Base-by-base conservation (phyloP, 1,140 invertebrate genomes). In the Drosophila bifasciata region DNA sequence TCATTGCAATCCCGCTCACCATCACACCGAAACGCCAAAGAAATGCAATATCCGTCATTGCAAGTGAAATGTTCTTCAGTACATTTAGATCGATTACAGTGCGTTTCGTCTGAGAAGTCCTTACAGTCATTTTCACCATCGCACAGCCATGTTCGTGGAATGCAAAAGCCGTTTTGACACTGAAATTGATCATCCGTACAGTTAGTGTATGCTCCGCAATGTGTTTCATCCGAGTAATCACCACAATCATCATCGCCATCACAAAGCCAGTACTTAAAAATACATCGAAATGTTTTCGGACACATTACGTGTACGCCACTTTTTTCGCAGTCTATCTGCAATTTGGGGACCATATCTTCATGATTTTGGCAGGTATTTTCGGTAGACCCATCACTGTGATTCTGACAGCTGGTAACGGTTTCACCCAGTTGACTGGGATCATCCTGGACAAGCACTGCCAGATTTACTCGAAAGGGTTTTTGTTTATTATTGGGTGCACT, bases 101-200 rank as follows among this genome's bases (percentile, higher is more conserved):
- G 95, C 11, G 93, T 89, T 92, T 97, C 96, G 79, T 97, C 96
- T 0, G 95, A 96, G 84, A 94, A 95, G 80, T 97, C 96, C 46
- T 94, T 94, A 83, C 97, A 98, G 83, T 98, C 94, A 72, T 95
- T 94, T 69, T 97, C 96, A 11, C 95, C 95, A 81, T 98, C 96
- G 90, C 97, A 98, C 0, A 94, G 84, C 95, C 96, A 97, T 1
- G 93, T 92, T 53, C 93, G 92, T 25, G 94, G 94, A 50, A 98
- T 94, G 91, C 97, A 98, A 8, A 97, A 93, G 1, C 96, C 96
- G 86, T 97, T 97, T 28, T 93, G 92, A 86, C 97, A 98, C 69
- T 95, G 94, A 85, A 97, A 97, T 85, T 97, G 95, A 55, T 95
- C 94, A 0, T 91, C 83, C 1, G 95, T 94, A 76, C 96, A 96